A percentile compares a stretch with the other conserved stretches of the same genome.
Conservation (phyloP, 1,140 invertebrate species). For the Micrasema minimum region DNA sequence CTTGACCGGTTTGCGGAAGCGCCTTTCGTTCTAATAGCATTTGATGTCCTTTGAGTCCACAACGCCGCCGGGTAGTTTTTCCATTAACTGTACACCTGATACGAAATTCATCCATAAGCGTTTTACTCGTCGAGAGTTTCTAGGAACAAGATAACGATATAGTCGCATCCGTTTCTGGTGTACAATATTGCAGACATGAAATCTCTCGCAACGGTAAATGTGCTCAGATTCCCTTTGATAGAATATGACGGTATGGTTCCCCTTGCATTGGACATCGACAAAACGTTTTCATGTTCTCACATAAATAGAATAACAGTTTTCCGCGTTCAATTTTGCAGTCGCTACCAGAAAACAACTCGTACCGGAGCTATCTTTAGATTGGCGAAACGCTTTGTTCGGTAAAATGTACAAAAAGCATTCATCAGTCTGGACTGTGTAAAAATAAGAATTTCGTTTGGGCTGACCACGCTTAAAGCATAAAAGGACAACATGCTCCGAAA, state of each 20-base stretch:
- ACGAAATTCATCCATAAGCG: too few relatives aligned
- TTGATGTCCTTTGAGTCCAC: conserved; percentile 23
- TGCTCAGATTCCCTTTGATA: too few relatives aligned
- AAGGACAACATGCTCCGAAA: too few relatives aligned
- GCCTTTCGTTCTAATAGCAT: conserved; percentile 32
- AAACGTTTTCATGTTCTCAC: conserved; percentile 5
- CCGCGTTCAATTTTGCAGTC: conserved; percentile 22
- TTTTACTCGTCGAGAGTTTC: too few relatives aligned
- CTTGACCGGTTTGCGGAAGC: conserved; percentile 29
- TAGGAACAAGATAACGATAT: too few relatives aligned
- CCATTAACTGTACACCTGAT: too few relatives aligned
- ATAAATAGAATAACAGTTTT: conserved; percentile 17
- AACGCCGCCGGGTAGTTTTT: not conserved
- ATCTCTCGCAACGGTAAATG: too few relatives aligned
- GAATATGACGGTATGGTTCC: not conserved
- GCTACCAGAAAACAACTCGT: conserved; percentile 11
- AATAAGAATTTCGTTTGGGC: conserved; percentile 25
- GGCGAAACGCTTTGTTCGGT: conserved; percentile 36
- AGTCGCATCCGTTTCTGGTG: too few relatives aligned
- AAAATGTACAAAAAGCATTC: conserved; percentile 31
- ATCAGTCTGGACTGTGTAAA: conserved; percentile 42
- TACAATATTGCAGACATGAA: too few relatives aligned
- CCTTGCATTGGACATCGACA: not conserved
- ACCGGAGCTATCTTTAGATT: conserved; percentile 34
- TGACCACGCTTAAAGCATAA: too few relatives aligned